Evolutionary conservation across 2,113 vertebrate species (phyloP).

Genomic region (Austrofundulus limnaeus): DNA sequence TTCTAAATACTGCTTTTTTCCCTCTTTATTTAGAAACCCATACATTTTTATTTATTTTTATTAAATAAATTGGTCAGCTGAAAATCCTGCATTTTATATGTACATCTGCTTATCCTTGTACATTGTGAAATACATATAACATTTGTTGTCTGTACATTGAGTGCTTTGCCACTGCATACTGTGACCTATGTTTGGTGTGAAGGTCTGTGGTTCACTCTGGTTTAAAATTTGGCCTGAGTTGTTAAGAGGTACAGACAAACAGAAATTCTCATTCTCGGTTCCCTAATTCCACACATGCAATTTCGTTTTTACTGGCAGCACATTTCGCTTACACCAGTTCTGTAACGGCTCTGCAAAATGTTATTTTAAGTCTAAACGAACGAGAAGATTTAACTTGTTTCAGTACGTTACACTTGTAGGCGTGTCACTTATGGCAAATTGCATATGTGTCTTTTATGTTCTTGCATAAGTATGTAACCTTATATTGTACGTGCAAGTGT

Average conservation of each 20-base stretch:
- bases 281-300: slow-evolving; percentile 72
- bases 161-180: neutral
- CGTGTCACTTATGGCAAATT: slow-evolving; percentile 4
- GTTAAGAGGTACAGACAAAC: slow-evolving; percentile 29
- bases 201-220: slow-evolving; percentile 15
- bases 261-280: slow-evolving; percentile 88
- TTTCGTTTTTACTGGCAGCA: slow-evolving; percentile 58
- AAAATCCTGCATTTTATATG: neutral
- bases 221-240: slow-evolving; percentile 20
- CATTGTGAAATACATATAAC: neutral
- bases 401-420: neutral
- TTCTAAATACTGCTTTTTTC: neutral
- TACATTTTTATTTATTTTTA: neutral
- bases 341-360: slow-evolving; percentile 15
- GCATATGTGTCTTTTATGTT: slow-evolving; percentile 13
- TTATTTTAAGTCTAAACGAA: slow-evolving; percentile 9
- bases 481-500: slow-evolving; percentile 23
- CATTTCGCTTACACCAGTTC: slow-evolving; percentile 24
- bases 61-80: neutral
- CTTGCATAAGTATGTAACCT: neutral
- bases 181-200: neutral
- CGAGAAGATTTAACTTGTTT: slow-evolving; percentile 5
- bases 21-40: neutral
- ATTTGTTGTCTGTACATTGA: neutral
- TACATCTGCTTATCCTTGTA: neutral